Evolutionary conservation across 2,113 vertebrate species (phyloP).

Genomic region (Saccopteryx leptura): DNA sequence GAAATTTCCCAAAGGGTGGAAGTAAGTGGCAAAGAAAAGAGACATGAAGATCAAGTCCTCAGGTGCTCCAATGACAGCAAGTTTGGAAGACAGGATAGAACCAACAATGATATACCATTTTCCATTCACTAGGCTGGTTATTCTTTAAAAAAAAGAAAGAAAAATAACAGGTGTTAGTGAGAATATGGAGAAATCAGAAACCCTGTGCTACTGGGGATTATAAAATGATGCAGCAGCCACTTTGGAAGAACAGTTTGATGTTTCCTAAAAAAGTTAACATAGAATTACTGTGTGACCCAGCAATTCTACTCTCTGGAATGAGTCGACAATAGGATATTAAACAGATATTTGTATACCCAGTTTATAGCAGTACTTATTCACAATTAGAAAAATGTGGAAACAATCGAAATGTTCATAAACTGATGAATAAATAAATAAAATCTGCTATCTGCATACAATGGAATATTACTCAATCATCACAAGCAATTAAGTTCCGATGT

Average conservation of each 20-base stretch:
- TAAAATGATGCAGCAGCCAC: not conserved
- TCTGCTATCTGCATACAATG: not conserved
- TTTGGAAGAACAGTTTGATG: not conserved
- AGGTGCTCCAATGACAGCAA: not conserved
- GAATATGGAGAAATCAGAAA: not conserved
- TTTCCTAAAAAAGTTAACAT: not conserved
- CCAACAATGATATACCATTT: not conserved
- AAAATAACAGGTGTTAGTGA: not conserved
- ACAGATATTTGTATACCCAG: not conserved
- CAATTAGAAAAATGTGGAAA: not conserved
- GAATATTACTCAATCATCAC: not conserved
- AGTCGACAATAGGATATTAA: not conserved
- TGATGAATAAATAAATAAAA: not conserved
- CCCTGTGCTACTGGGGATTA: not conserved
- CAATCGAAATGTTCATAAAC: not conserved
- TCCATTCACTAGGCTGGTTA: not conserved
- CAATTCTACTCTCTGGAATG: not conserved
- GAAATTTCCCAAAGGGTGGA: not conserved
- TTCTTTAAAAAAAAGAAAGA: not conserved
- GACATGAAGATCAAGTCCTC: not conserved
- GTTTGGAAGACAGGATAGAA: not conserved
- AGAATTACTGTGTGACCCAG: not conserved
- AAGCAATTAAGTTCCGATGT: slow-evolving; percentile 6
- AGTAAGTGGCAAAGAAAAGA: not conserved
- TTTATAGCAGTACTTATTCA: not conserved